phyloP scores from a whole-genome alignment of 2,888 invertebrate genomes.

The Epicampocera succincta region DNA sequence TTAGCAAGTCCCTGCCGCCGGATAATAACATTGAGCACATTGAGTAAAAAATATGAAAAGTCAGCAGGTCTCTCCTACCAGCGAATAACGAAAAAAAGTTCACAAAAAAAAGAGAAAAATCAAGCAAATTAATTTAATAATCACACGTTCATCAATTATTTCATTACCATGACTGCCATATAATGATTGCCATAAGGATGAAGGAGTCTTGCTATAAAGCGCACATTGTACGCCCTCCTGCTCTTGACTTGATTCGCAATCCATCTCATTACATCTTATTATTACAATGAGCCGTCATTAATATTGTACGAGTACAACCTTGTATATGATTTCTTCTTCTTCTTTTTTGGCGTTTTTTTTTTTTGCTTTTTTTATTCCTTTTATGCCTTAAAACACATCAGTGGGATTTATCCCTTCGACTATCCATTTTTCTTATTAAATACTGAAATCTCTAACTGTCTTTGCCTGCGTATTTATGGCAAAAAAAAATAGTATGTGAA shows the following conservation, averaged over 20 bases:
- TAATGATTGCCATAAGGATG: background rate
- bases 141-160: slow-evolving; percentile 10
- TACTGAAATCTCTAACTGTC: slow-evolving; percentile 17
- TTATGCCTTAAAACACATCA: slow-evolving; percentile 3
- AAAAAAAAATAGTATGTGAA: too few species aligned
- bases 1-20: too few species aligned
- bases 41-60: too few species aligned
- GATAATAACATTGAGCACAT: too few species aligned
- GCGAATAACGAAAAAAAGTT: too few species aligned
- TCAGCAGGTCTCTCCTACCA: too few species aligned
- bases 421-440: slow-evolving; percentile 28
- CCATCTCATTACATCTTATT: slow-evolving; percentile 41
- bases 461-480: background rate
- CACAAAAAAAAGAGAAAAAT: slow-evolving; percentile 6
- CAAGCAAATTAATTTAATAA: slow-evolving; percentile 22
- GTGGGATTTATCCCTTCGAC: background rate
- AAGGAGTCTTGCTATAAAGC: background rate
- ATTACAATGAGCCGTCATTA: slow-evolving; percentile 40
- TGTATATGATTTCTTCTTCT: background rate
- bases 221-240: background rate
- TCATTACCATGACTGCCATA: background rate
- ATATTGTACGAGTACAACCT: slow-evolving; percentile 6
- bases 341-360: background rate
- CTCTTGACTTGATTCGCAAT: background rate
- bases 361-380: background rate